phyloP scores from a whole-genome alignment of 2,888 invertebrate species.

The Sphecodes monilicornis region DNA sequence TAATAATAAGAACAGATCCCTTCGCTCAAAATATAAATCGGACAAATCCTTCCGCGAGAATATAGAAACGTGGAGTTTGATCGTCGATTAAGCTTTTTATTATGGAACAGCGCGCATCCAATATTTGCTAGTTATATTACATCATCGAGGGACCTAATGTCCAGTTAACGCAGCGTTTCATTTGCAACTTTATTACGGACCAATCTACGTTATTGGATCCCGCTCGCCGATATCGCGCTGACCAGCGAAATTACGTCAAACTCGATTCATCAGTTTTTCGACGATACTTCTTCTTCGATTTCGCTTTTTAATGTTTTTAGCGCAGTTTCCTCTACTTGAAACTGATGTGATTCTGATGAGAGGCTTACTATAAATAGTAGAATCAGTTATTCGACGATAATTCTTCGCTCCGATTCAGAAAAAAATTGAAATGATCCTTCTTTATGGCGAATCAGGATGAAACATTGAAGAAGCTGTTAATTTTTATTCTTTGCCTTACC shows the following conservation, averaged over 20 bases:
- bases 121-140: neutral
- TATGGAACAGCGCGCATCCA: neutral
- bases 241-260: neutral
- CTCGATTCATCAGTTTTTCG: neutral
- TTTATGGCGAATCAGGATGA: too few relatives aligned
- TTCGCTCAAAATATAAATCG: neutral
- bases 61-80: neutral
- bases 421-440: too few relatives aligned
- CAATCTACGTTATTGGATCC: neutral
- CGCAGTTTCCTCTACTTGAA: neutral
- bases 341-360: neutral
- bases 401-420: too few relatives aligned
- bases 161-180: neutral
- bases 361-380: too few relatives aligned
- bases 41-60: neutral
- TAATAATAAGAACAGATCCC: neutral
- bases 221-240: neutral
- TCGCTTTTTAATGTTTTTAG: neutral
- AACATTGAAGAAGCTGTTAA: too few relatives aligned
- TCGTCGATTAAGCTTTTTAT: neutral
- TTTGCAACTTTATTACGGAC: neutral
- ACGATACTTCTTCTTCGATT: neutral
- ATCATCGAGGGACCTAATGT: neutral
- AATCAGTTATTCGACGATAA: too few relatives aligned
- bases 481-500: too few relatives aligned